These are phyloP conservation scores for Caenorhabditis parvicauda DNA, from an alignment of 2,888 invertebrate species.

Conservation along the genomic window DNA sequence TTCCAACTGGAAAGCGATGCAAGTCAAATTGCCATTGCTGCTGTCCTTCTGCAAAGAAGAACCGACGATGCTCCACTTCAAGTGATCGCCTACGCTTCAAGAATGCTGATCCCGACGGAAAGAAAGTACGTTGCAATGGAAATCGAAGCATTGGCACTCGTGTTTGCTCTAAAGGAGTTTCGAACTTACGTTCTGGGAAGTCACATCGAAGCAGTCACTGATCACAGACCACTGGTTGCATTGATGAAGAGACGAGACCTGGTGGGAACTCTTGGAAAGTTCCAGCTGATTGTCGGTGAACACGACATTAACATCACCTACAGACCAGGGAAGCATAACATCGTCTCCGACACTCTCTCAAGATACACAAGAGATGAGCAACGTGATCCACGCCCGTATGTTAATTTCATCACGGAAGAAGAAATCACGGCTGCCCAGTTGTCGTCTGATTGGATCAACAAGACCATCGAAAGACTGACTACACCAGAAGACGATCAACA, in stretches of 20 bases:
- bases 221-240: slow-evolving; percentile 18
- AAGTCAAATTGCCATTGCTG: slow-evolving; percentile 18
- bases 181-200: slow-evolving; percentile 21
- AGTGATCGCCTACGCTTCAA: slow-evolving; percentile 20
- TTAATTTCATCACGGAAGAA: too few relatives aligned
- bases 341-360: too few relatives aligned
- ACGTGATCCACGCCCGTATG: too few relatives aligned
- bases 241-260: slow-evolving; percentile 16
- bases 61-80: slow-evolving; percentile 6
- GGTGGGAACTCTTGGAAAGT: slow-evolving; percentile 14
- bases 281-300: slow-evolving; percentile 11
- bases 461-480: too few relatives aligned
- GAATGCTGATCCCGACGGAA: slow-evolving; percentile 16
- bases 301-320: too few relatives aligned
- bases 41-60: slow-evolving; percentile 12
- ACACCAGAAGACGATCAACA: too few relatives aligned
- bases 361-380: too few relatives aligned
- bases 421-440: too few relatives aligned
- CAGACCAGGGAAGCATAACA: too few relatives aligned
- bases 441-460: too few relatives aligned
- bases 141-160: slow-evolving; percentile 22
- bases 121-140: slow-evolving; percentile 18
- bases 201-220: slow-evolving; percentile 8
- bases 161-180: slow-evolving; percentile 14
- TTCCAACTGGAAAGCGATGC: slow-evolving; percentile 27